These are phyloP conservation scores for Hyposoter dolosus DNA, from an alignment of 2,888 invertebrate genomes.

Conservation along the genomic window DNA sequence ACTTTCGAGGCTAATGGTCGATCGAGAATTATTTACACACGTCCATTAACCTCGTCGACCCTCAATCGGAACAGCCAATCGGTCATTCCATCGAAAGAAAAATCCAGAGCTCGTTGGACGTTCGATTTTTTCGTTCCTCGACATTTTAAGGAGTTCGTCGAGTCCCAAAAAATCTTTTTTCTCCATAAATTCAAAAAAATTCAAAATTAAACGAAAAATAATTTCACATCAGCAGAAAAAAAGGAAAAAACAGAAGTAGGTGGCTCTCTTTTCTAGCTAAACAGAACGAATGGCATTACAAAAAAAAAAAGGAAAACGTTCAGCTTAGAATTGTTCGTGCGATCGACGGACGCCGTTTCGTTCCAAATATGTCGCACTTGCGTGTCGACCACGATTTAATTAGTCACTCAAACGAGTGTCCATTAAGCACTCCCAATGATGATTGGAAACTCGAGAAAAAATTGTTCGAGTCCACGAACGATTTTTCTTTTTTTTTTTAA, in stretches of 20 bases:
- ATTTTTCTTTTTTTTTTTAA: neutral
- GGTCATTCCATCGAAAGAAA: constrained; percentile 21
- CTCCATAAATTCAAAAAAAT: too few relatives aligned
- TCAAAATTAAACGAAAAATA: too few relatives aligned
- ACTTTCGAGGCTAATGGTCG: constrained; percentile 37
- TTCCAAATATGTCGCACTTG: constrained; percentile 65
- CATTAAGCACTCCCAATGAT: constrained; percentile 15
- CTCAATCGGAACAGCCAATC: constrained; percentile 43
- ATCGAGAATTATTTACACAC: neutral
- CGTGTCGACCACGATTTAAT: constrained; percentile 62
- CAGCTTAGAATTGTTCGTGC: constrained; percentile 32
- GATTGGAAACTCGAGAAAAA: neutral
- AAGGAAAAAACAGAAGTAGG: constrained; percentile 46
- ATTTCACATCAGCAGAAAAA: constrained; percentile 3
- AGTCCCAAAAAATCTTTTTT: too few relatives aligned
- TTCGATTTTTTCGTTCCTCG: neutral
- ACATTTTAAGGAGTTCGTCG: neutral
- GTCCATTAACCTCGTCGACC: constrained; percentile 55
- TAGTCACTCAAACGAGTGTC: constrained; percentile 49
- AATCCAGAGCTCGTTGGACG: neutral
- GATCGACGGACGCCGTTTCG: constrained; percentile 60
- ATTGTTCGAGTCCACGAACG: too few relatives aligned
- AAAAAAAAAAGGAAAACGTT: constrained; percentile 10
- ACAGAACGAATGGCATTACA: constrained; percentile 31
- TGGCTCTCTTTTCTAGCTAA: constrained; percentile 34